Evolutionary conservation across 2,888 invertebrate species (phyloP), one percentile per base, ranked within the genome.

Genomic region (Petrophora chlorosata): DNA sequence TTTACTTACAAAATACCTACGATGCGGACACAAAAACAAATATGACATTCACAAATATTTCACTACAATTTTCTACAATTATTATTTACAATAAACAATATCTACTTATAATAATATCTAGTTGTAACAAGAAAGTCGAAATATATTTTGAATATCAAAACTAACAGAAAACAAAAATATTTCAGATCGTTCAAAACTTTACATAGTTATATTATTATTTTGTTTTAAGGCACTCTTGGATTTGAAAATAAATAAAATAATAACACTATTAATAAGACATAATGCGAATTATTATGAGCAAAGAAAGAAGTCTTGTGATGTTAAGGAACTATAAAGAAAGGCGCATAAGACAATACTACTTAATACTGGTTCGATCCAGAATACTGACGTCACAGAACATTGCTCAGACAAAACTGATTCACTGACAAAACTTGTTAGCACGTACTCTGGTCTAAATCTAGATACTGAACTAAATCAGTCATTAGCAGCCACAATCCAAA

Each of bases 301-400:
- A n/a, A n/a, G n/a, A n/a, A n/a, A n/a, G 29, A 53, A 39, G 41
- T 61, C 61, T 62, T 69, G 67, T 65, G 62, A 70, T 71, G 63
- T 32, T 42, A 45, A 73, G 73, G 73, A 74, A 74, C 74, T 67
- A 60, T 53, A 52, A 41, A 63, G 41, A 56, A 67, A 67, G 65
- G 64, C 63, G 65, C 63, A 45, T 57, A 15, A 16, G 53, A 36
- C 30, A 34, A 52, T 55, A 55, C 44, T 50, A 32, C 15, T 13
- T 52, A 52, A 60, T 49, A 57, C 55, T 57, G 54, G 59, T 42
- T 25, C 32, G 59, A 59, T 61, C 67, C 64, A 63, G 70, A 72
- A 72, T 70, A 72, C 73, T 72, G 73, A 53, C 35, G 45, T 40
- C 28, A 19, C 33, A 42, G 57, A 53, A 30, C 8, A 38, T 9